A percentile compares a stretch with the other conserved stretches of the same genome.
phyloP scores from a whole-genome alignment of 2,797 vertebrate species.

The Mastacembelus armatus region DNA sequence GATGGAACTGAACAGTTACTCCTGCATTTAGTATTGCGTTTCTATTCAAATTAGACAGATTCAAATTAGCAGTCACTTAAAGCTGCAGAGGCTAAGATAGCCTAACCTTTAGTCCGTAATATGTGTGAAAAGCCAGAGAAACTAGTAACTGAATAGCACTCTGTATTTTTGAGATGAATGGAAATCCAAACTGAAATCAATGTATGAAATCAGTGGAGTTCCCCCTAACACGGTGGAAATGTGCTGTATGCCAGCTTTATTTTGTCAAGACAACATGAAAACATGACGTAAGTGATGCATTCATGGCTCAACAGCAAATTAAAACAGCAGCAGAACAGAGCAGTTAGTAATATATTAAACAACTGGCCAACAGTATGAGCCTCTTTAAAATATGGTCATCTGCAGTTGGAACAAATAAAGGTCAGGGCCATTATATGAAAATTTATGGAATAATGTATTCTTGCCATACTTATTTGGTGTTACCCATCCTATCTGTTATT shows the following conservation, averaged over 20 bases:
- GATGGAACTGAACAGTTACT: too few species aligned
- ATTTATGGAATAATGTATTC: constrained; percentile 5
- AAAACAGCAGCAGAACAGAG: not conserved
- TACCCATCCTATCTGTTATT: constrained; percentile 29
- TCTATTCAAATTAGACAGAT: too few species aligned
- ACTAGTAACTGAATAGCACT: too few species aligned
- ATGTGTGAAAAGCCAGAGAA: not conserved
- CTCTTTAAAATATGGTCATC: not conserved
- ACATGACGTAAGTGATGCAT: not conserved
- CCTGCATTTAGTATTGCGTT: too few species aligned
- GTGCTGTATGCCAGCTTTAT: not conserved
- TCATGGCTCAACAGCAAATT: not conserved
- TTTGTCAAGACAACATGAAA: not conserved
- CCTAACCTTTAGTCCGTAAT: not conserved
- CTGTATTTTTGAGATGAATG: too few species aligned
- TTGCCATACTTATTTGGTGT: constrained; percentile 27
- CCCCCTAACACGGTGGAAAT: not conserved
- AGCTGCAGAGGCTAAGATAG: too few species aligned
- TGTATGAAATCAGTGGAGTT: not conserved
- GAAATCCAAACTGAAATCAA: not conserved
- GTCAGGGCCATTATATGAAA: not conserved
- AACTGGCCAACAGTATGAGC: not conserved
- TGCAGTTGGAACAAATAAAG: constrained; percentile 10
- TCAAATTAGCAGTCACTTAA: too few species aligned
- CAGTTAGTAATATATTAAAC: not conserved